Conservation (phyloP, 1,140 invertebrate species). For the Cardiocondyla obscurior region DNA sequence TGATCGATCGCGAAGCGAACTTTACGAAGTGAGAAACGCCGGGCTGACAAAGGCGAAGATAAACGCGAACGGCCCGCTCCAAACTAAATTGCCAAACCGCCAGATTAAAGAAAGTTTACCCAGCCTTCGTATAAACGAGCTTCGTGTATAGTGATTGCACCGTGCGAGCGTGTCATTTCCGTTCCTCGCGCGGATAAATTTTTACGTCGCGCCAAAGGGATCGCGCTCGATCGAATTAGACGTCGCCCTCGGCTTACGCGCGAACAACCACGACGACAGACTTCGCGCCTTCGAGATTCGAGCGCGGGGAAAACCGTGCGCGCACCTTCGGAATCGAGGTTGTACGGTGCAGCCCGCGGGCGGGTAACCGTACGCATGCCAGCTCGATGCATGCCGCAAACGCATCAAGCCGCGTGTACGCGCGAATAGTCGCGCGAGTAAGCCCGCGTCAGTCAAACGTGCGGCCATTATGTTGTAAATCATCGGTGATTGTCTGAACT, state of each 20-base stretch:
- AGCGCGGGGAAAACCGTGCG: background rate
- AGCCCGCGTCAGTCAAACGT: conserved; percentile 69
- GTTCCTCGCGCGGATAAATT: background rate
- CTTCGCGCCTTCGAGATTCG: background rate
- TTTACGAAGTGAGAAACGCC: background rate
- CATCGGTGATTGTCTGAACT: conserved; percentile 72
- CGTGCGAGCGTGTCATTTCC: background rate
- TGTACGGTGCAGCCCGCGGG: background rate
- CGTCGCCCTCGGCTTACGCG: background rate
- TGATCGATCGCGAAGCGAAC: background rate
- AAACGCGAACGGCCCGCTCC: background rate
- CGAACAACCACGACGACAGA: conserved; percentile 5
- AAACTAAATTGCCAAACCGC: too few species aligned
- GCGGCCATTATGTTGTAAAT: conserved; percentile 74
- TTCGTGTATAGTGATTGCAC: background rate
- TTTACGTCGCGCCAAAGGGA: conserved; percentile 14
- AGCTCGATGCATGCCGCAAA: conserved; percentile 41
- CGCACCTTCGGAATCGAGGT: conserved; percentile 6
- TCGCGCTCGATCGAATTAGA: conserved; percentile 15
- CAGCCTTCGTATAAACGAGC: too few species aligned
- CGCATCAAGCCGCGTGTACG: conserved; percentile 39
- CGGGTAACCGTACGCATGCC: background rate
- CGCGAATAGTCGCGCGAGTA: conserved; percentile 49
- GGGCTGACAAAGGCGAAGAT: background rate
- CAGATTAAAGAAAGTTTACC: too few species aligned